These are phyloP conservation scores for Strix occidentalis DNA, from an alignment of 2,797 vertebrate genomes.

Conservation along the genomic window DNA sequence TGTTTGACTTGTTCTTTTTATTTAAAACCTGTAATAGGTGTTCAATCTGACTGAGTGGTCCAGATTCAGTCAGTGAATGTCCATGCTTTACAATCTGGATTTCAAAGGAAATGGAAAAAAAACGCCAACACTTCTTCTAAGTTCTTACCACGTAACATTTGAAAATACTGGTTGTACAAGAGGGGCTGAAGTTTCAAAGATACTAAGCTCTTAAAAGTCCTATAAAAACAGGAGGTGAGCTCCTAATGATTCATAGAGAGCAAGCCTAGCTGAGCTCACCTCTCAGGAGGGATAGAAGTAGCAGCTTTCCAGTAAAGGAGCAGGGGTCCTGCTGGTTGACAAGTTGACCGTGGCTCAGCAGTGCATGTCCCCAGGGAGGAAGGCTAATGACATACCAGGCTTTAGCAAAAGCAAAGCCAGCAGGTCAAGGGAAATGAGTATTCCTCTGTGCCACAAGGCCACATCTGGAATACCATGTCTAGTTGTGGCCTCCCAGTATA, in stretches of 20 bases:
- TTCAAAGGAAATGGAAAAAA: not conserved
- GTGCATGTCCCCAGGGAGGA: not conserved
- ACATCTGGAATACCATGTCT: not conserved
- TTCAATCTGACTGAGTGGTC: not conserved
- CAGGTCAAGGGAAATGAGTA: not conserved
- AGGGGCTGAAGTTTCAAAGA: not conserved
- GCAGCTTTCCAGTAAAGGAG: not conserved
- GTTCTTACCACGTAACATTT: not conserved
- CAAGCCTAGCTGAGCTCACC: not conserved
- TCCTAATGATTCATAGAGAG: not conserved
- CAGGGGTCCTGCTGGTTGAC: not conserved
- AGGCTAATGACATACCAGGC: not conserved
- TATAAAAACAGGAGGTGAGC: not conserved
- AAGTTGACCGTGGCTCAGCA: not conserved
- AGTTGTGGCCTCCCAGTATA: not conserved
- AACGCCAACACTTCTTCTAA: rapidly evolving
- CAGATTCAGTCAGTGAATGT: not conserved
- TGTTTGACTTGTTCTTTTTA: not conserved
- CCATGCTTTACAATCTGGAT: not conserved
- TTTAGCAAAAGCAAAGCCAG: not conserved
- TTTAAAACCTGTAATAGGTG: not conserved
- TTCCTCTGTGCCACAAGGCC: not conserved
- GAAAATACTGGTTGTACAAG: not conserved
- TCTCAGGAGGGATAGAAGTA: not conserved
- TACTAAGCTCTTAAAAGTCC: not conserved